Conservation (phyloP, 2,113 vertebrate genomes). For the Myiozetetes cayanensis region DNA sequence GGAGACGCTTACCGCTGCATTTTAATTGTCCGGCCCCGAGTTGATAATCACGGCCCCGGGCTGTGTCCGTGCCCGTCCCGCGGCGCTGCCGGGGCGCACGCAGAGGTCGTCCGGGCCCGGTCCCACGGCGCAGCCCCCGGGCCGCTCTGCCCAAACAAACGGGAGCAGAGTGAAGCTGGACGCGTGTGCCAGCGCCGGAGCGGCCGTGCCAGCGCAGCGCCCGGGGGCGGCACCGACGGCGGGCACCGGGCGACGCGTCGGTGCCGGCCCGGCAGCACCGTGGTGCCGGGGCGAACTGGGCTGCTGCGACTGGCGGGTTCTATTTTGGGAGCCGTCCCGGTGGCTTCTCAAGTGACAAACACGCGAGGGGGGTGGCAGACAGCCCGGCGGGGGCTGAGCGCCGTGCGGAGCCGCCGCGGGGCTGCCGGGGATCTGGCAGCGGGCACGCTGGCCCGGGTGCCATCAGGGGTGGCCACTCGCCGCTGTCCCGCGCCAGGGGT, state of each 20-base stretch:
- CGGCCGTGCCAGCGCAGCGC: background rate
- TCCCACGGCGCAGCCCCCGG: constrained; percentile 28
- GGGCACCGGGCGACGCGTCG: background rate
- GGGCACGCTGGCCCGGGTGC: background rate
- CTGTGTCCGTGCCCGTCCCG: background rate
- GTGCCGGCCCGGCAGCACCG: background rate
- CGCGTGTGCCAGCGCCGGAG: background rate
- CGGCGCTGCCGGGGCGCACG: background rate
- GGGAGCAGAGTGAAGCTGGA: background rate
- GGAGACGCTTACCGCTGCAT: constrained; percentile 41
- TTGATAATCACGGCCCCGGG: background rate
- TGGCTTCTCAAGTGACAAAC: constrained; percentile 48
- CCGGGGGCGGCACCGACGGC: background rate
- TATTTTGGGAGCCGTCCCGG: constrained; percentile 31
- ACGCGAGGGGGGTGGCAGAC: constrained; percentile 6
- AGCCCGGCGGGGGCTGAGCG: background rate
- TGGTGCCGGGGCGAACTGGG: background rate
- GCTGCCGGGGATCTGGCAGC: background rate
- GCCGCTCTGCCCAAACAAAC: constrained; percentile 13
- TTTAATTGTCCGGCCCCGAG: constrained; percentile 15
- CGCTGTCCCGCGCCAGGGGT: background rate
- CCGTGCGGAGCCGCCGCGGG: background rate
- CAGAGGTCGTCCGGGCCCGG: constrained; percentile 23
- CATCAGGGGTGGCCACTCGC: background rate
- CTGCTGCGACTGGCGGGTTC: background rate